Evolutionary conservation across 2,888 invertebrate genomes (phyloP).

Genomic region (Deilephila elpenor): DNA sequence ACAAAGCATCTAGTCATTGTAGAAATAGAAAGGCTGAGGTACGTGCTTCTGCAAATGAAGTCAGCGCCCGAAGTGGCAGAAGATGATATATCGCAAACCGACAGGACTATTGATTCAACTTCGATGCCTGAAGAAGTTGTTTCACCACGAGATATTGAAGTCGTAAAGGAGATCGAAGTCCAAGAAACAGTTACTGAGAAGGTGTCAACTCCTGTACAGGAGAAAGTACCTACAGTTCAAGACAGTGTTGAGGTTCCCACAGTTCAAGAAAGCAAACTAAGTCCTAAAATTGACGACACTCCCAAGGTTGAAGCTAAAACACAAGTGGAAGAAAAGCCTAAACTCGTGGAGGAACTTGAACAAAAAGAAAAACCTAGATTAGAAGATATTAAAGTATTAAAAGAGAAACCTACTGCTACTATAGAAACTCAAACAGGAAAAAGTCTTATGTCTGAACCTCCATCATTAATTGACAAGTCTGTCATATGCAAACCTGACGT

Average conservation of each 20-base stretch:
- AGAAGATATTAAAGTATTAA: conserved; percentile 44
- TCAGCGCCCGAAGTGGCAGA: conserved; percentile 70
- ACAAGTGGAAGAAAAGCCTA: conserved; percentile 16
- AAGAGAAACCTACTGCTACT: conserved; percentile 54
- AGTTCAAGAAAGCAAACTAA: conserved; percentile 56
- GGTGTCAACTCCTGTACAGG: conserved; percentile 36
- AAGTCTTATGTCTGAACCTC: conserved; percentile 80
- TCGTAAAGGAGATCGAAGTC: conserved; percentile 44
- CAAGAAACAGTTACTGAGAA: conserved; percentile 38
- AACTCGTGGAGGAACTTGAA: not conserved
- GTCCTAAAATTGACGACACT: conserved; percentile 33
- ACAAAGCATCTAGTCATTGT: conserved; percentile 86
- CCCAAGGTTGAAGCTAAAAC: not conserved
- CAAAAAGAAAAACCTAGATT: conserved; percentile 33
- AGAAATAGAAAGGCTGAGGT: conserved; percentile 83
- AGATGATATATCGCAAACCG: conserved; percentile 82
- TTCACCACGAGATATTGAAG: conserved; percentile 61
- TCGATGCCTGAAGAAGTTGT: conserved; percentile 90
- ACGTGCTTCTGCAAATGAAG: conserved; percentile 73
- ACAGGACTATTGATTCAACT: conserved; percentile 87
- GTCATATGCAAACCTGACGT: conserved; percentile 70
- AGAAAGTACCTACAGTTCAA: conserved; percentile 40
- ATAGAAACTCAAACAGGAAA: conserved; percentile 89
- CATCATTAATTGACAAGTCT: conserved; percentile 74
- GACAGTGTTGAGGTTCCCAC: conserved; percentile 44